phyloP scores from a whole-genome alignment of 2,797 vertebrate genomes.

The Intellagama lesueurii region DNA sequence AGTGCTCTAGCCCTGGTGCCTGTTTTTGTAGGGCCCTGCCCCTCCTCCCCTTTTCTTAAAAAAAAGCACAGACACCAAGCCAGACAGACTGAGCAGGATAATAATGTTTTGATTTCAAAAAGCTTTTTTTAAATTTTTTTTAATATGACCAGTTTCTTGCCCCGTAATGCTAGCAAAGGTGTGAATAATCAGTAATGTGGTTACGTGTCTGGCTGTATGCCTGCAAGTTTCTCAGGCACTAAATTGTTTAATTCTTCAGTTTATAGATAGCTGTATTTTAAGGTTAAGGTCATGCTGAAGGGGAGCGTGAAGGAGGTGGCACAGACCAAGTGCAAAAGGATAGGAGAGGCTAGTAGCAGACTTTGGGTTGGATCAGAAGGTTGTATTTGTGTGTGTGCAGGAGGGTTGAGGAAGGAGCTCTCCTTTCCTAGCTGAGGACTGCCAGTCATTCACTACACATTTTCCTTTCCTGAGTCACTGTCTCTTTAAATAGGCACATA shows the following conservation, averaged over 20 bases:
- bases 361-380: neutral
- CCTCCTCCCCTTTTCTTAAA: no score
- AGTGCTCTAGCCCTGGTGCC: neutral
- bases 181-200: conserved; percentile 60
- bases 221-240: conserved; percentile 60
- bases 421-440: conserved; percentile 44
- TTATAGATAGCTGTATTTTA: conserved; percentile 22
- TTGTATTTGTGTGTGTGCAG: neutral
- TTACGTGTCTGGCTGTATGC: conserved; percentile 45
- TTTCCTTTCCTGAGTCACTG: conserved; percentile 61
- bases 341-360: conserved; percentile 4
- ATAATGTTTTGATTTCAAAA: conserved; percentile 45
- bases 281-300: conserved; percentile 56
- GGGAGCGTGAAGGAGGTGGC: conserved; percentile 43
- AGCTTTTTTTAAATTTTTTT: conserved; percentile 17
- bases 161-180: conserved; percentile 43
- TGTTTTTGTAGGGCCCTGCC: neutral
- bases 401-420: neutral
- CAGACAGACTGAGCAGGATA: neutral
- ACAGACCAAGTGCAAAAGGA: conserved; percentile 34
- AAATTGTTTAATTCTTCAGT: conserved; percentile 61
- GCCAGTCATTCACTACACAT: conserved; percentile 41
- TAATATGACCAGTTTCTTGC: conserved; percentile 38
- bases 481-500: conserved; percentile 68
- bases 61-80: neutral